A percentile compares a stretch with the other conserved stretches of the same genome.
Conservation (phyloP, 2,113 vertebrate genomes). For the Synodontis membranacea region DNA sequence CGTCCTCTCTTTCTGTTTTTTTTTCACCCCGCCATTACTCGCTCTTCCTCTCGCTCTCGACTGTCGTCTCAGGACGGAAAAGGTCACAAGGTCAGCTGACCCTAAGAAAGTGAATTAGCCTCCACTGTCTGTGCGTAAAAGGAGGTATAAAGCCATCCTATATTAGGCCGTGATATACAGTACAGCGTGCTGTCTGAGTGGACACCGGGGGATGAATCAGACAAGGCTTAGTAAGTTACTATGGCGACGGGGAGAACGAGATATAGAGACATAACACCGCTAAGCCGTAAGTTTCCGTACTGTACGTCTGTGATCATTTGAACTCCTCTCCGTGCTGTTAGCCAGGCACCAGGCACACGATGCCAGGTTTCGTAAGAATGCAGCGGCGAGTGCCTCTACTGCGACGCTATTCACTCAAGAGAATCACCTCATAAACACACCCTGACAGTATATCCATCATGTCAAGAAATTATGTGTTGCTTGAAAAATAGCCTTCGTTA, state of each 20-base stretch:
- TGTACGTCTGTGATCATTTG: neutral
- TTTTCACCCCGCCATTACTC: neutral
- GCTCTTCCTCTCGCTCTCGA: constrained; percentile 25
- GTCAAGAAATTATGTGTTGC: constrained; percentile 51
- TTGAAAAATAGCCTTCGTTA: constrained; percentile 60
- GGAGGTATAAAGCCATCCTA: constrained; percentile 62
- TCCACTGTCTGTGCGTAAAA: constrained; percentile 64
- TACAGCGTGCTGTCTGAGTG: constrained; percentile 56
- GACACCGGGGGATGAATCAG: constrained; percentile 51
- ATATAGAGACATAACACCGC: constrained; percentile 19
- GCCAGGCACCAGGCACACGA: neutral
- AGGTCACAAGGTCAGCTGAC: constrained; percentile 51
- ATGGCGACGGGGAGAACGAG: constrained; percentile 56
- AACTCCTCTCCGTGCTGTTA: neutral
- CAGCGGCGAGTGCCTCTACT: constrained; percentile 17
- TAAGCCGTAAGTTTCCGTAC: constrained; percentile 16
- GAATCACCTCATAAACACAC: constrained; percentile 53
- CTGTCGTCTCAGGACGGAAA: constrained; percentile 46
- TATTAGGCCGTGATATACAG: constrained; percentile 68
- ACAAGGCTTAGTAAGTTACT: constrained; percentile 71
- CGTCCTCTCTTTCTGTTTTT: neutral
- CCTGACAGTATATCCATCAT: constrained; percentile 58
- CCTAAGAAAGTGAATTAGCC: constrained; percentile 64
- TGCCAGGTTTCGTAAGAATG: constrained; percentile 19
- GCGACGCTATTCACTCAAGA: constrained; percentile 42